These are phyloP conservation scores for Chymomyza caudatula DNA, from an alignment of 2,888 invertebrate genomes.

Conservation along the genomic window DNA sequence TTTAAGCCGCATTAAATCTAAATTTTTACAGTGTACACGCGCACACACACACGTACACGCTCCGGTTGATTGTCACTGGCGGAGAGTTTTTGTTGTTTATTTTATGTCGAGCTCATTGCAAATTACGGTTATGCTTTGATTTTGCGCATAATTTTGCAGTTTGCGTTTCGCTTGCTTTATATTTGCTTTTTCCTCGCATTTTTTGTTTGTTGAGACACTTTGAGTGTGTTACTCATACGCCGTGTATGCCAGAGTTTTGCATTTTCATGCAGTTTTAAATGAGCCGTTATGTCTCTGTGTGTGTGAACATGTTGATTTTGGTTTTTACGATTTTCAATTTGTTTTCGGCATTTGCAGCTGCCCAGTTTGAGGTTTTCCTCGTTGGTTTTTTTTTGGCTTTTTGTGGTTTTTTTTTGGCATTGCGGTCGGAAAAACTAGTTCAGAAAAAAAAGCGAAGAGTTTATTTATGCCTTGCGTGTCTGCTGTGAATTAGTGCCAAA, in stretches of 20 bases:
- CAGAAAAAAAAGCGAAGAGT: conserved; percentile 49
- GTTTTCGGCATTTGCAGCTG: conserved; percentile 11
- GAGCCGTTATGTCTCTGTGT: conserved; percentile 35
- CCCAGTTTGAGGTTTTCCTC: background rate
- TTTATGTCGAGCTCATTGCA: conserved; percentile 40
- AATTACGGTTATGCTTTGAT: conserved; percentile 70
- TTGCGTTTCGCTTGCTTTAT: background rate
- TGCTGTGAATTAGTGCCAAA: conserved; percentile 71
- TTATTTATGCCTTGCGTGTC: conserved; percentile 73
- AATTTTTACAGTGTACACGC: background rate
- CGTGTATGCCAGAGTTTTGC: conserved; percentile 26
- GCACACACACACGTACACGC: background rate
- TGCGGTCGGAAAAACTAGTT: conserved; percentile 50
- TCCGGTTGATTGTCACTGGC: background rate
- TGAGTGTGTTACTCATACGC: conserved; percentile 71
- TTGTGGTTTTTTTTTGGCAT: conserved; percentile 31
- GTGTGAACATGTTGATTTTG: conserved; percentile 9
- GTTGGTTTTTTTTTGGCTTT: conserved; percentile 3
- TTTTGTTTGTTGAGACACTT: background rate
- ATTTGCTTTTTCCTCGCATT: background rate
- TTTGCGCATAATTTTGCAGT: conserved; percentile 62
- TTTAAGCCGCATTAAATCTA: too few relatives aligned
- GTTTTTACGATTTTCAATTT: conserved; percentile 43
- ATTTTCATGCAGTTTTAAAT: conserved; percentile 58
- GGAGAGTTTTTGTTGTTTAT: conserved; percentile 10